Evolutionary conservation across 2,113 vertebrate genomes (phyloP).

Genomic region (Myiopsitta monachus): DNA sequence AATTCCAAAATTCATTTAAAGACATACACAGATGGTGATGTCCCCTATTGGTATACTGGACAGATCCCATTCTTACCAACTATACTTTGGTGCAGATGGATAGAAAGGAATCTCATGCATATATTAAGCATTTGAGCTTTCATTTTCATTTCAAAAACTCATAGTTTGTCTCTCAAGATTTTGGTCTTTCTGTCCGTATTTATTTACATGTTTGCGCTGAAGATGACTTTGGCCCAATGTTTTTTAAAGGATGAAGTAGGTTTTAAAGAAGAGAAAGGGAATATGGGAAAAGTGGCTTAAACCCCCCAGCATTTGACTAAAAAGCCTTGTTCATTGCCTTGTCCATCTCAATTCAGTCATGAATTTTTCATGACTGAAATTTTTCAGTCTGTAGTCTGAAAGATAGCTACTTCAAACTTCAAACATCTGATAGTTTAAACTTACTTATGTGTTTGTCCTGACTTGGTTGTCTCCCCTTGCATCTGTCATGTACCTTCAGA

Average conservation of each 20-base stretch:
- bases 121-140: background rate
- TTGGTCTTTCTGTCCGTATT: background rate
- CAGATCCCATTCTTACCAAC: background rate
- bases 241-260: background rate
- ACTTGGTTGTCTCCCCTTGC: background rate
- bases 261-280: background rate
- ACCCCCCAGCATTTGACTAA: background rate
- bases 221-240: background rate
- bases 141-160: background rate
- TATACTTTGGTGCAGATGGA: background rate
- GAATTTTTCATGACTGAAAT: background rate
- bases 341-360: background rate
- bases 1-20: background rate
- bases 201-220: background rate
- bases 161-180: background rate
- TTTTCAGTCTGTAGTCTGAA: background rate
- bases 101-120: background rate
- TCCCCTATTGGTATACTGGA: background rate
- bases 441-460: background rate
- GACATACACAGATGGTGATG: background rate
- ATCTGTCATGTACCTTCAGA: background rate
- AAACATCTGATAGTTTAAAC: background rate
- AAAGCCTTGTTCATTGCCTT: background rate
- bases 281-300: background rate
- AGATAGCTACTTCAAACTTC: background rate